phyloP scores from a whole-genome alignment of 2,797 vertebrate species.

The Odontamblyopus lacepedii region DNA sequence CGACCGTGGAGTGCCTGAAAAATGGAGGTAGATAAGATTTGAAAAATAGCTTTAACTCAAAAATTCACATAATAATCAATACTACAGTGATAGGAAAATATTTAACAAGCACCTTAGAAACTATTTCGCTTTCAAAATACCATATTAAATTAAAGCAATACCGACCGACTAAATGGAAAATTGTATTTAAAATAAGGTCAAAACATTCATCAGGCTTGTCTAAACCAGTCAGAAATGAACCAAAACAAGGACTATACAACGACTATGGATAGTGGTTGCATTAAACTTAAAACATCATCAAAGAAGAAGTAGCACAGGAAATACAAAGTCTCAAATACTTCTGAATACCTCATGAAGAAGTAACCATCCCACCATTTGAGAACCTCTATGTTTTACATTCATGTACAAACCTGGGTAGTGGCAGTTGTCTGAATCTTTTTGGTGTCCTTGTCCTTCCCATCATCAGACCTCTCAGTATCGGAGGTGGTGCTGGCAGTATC shows the following conservation, averaged over 20 bases:
- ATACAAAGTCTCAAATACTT: too few species aligned
- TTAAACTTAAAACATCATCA: too few species aligned
- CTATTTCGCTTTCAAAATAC: background rate
- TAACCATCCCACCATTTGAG: too few species aligned
- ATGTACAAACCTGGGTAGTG: constrained; percentile 88
- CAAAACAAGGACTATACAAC: too few species aligned
- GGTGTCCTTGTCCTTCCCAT: constrained; percentile 96
- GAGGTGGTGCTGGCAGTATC: constrained; percentile 93
- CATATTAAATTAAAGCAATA: background rate
- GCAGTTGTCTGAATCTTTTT: constrained; percentile 98
- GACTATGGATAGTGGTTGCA: too few species aligned
- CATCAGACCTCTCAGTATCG: constrained; percentile 96
- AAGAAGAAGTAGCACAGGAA: too few species aligned
- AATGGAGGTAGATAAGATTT: background rate
- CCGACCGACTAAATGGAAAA: background rate
- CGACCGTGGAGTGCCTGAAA: constrained; percentile 87
- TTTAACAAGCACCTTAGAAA: background rate
- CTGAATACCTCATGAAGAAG: too few species aligned
- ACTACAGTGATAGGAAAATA: background rate
- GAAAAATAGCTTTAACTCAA: background rate
- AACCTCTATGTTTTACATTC: background rate
- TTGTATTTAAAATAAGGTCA: background rate
- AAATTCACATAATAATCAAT: background rate
- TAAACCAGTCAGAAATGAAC: too few species aligned
- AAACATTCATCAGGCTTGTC: background rate